phyloP scores from a whole-genome alignment of 2,888 invertebrate genomes.

The Cepaea hortensis region DNA sequence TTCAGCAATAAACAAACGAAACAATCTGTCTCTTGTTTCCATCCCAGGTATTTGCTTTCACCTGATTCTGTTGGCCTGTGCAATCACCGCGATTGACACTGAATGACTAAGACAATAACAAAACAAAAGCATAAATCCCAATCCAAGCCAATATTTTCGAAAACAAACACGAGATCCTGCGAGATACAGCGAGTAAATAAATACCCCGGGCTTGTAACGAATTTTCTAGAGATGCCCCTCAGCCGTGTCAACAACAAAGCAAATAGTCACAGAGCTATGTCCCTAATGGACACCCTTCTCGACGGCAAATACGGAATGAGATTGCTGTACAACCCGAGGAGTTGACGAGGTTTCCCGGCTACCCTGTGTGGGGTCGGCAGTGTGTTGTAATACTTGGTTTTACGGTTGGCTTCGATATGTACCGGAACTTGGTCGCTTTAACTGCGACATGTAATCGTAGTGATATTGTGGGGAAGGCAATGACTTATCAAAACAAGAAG shows the following conservation, averaged over 20 bases:
- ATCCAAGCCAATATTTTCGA: constrained; percentile 22
- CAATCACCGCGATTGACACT: not conserved
- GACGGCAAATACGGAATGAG: not conserved
- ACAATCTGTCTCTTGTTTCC: not conserved
- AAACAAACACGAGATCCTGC: constrained; percentile 16
- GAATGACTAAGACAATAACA: not conserved
- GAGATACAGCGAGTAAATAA: constrained; percentile 35
- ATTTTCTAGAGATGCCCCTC: constrained; percentile 14
- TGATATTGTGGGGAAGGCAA: too few species aligned
- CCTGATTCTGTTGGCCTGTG: not conserved
- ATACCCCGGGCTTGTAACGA: constrained; percentile 14
- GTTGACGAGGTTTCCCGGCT: not conserved
- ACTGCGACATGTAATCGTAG: too few species aligned
- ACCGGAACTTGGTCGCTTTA: too few species aligned
- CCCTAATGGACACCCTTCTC: constrained; percentile 26
- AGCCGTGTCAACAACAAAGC: constrained; percentile 29
- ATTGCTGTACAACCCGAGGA: constrained; percentile 13
- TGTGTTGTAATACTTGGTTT: too few species aligned
- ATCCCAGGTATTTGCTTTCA: not conserved
- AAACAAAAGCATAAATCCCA: constrained; percentile 16
- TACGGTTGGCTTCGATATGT: too few species aligned
- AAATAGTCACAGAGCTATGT: constrained; percentile 16
- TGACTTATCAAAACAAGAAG: too few species aligned
- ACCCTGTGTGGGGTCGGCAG: too few species aligned
- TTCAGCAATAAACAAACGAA: not conserved